Evolutionary conservation across 2,797 vertebrate genomes (phyloP), one percentile per base, ranked within the genome.

Genomic region (Ibycter americanus): DNA sequence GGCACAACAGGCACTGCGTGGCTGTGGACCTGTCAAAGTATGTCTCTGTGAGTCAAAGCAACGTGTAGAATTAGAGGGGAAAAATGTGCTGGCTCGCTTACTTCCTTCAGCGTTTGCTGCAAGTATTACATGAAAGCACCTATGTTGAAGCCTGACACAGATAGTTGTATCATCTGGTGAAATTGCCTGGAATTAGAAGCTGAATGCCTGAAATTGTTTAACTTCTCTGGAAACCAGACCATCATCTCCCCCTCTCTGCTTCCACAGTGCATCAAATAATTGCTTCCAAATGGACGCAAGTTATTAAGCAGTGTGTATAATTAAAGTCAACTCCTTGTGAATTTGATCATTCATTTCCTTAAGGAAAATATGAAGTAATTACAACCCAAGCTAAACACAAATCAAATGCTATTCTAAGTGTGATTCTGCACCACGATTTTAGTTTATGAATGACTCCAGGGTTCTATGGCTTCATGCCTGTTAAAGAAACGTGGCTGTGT

Each of bases 311-410:
- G 62, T 46, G 87, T 96, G 36, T 94, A 67, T 94, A 96, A 92
- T 94, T 96, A 86, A 92, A 95, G 87, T 93, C 79, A 94, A 76
- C 92, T 94, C 93, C 76, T 95, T 90, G 79, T 74, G 89, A 95
- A 89, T 96, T 81, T 81, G 76, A 76, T 86, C 74, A 27, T 88
- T 95, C 68, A 70, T 93, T 96, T 96, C 92, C 89, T 93, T 94
- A 83, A 94, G 94, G 97, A 97, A 96, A 95, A 93, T 96, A 91
- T 86, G 93, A 81, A 95, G 79, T 95, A 91, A 93, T 96, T 93
- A 95, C 78, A 96, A 78, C 58, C 44, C 78, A 72, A 81, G 84
- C 84, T 86, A 94, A 95, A 96, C 84, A 89, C 62, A 92, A 96
- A 95, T 96, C 95, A 92, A 87, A 93, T 40, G 68, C 92, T 94